Base-by-base conservation (phyloP, 1,140 invertebrate species). In the Ostrea edulis region DNA sequence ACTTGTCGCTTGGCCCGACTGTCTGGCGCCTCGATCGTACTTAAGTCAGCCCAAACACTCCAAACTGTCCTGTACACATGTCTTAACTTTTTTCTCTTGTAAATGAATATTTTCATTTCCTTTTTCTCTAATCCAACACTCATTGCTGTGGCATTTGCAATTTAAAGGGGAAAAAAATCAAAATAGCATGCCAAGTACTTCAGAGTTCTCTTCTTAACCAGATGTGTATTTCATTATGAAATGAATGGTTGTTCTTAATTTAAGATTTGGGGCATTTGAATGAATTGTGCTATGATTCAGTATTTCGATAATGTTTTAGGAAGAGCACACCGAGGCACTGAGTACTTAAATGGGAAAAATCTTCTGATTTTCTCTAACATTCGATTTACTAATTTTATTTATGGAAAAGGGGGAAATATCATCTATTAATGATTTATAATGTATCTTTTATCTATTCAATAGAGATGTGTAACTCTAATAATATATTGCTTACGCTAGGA, bases 21-120 rank as follows among this genome's bases (percentile, higher is more conserved):
- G n/a, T 54, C 86, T 81, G 86, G 86, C 86, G 86, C 86, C 86
- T 51, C 53, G n/a, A 81, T 55, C 54, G 82, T 87, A 87, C 86
- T 87, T 87, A 87, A 87, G 54, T 82, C 81, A 82, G 86, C 58
- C 82, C 58, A 82, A 87, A 62, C 53, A 62, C 62, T 82, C 54
- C 77, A 87, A 54, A 82, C 58, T 87, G 82, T 82, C 81, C 82
- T 82, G 52, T 82, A 83, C 77, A 87, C 81, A 87, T 87, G 62
- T 87, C 82, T 82, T 82, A 54, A 65, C 52, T 62, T 87, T 86
- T 82, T 68, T 82, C 86, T 82, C 82, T 81, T 58, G 82, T 83
- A 81, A 82, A 82, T 82, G 82, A 87, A 53, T 87, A 87, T 82
- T 87, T 82, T 87, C 82, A 81, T 77, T 86, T 86, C 58, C 52